phyloP scores from a whole-genome alignment of 2,113 vertebrate genomes.

The Hystrix cristata region DNA sequence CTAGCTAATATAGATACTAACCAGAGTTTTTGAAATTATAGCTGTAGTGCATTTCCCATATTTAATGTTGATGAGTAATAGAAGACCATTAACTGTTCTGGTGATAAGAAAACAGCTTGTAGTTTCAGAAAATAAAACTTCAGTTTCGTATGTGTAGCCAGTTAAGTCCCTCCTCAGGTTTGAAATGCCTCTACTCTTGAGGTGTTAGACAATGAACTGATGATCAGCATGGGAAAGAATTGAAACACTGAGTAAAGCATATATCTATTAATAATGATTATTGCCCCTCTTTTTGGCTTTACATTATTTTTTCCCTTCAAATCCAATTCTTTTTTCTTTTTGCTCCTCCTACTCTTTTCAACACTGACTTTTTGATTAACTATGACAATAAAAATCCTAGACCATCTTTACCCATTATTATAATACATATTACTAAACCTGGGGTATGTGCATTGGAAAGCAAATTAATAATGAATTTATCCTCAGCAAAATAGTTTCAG shows the following conservation, averaged over 20 bases:
- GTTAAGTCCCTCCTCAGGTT: background rate
- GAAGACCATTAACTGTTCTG: conserved; percentile 15
- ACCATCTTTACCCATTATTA: background rate
- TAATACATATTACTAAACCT: background rate
- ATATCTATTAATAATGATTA: background rate
- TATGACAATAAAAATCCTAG: background rate
- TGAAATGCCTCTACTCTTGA: background rate
- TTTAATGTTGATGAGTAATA: conserved; percentile 34
- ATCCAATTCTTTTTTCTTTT: background rate
- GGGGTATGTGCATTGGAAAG: background rate
- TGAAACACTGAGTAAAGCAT: background rate
- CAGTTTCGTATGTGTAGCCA: background rate
- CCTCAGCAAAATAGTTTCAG: conserved; percentile 30
- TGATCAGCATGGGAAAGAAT: background rate
- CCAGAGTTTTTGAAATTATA: conserved; percentile 64
- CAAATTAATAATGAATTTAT: conserved; percentile 35
- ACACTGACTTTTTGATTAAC: background rate
- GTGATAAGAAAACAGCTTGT: conserved; percentile 44
- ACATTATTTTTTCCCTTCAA: background rate
- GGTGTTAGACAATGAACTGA: background rate
- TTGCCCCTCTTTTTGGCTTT: background rate
- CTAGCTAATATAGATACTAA: conserved; percentile 37
- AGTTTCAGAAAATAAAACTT: conserved; percentile 24
- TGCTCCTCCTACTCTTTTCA: background rate
- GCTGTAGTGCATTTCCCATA: conserved; percentile 22